Evolutionary conservation across 2,888 invertebrate species (phyloP), one percentile per base, ranked within the genome.

Genomic region (Cenopis cana): DNA sequence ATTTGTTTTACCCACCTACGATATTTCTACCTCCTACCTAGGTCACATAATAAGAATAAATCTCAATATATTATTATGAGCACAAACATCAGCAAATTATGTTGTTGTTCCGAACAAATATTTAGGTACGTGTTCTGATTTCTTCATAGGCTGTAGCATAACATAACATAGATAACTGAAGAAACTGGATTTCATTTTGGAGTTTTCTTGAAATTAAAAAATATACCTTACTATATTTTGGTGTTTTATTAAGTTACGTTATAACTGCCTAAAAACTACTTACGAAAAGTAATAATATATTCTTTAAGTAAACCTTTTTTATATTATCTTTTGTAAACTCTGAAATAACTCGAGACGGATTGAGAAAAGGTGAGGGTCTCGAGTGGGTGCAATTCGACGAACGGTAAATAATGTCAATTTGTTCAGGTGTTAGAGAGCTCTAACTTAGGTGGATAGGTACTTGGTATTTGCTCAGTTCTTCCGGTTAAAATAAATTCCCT

Each of bases 351-450:
- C 0, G 8, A 18, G 33, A 24, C 38, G 17, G 56, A 49, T 71
- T 46, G 36, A 61, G 59, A 68, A 61, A 64, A n/a, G 24, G 54
- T 64, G 46, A 49, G 54, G 59, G n/a, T 18, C 61, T 36, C 17
- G 41, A 59, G 46, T 55, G 24, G 65, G 41, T 38, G 20, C 41
- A 65, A 65, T 74, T 73, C 65, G 77, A 75, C 69, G 74, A 73
- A 69, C 76, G 79, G 76, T 76, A 78, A 79, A 81, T 77, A 82
- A 78, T 71, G 76, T 75, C 75, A 76, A 81, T 82, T 84, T 82
- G 79, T 78, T 81, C 85, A 85, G 82, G 80, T 86, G 84, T 74
- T 75, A 76, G 75, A 73, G 75, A 81, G 76, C 77, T 79, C 78
- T 81, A 80, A 82, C 81, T 78, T 77, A 79, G 78, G 76, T 74